Base-by-base conservation (phyloP, 2,888 invertebrate species). In the Epicampocera succincta region DNA sequence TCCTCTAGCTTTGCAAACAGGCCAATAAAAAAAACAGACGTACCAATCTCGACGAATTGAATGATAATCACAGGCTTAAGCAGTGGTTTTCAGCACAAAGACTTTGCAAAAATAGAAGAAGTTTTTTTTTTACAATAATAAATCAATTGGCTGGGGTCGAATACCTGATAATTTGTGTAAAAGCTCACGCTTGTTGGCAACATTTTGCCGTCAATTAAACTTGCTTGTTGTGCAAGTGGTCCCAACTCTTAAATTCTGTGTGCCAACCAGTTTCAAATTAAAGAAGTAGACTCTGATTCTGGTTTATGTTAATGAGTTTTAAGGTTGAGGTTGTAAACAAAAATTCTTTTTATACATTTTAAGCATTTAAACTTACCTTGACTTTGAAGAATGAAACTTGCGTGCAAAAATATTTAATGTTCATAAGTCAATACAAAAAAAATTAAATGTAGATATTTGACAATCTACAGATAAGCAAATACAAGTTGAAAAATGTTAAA, bases 101-200 rank as follows among this genome's bases (percentile, higher is more conserved):
- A n/a, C n/a, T n/a, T n/a, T n/a, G n/a, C n/a, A n/a, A n/a, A n/a
- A n/a, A n/a, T n/a, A n/a, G n/a, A n/a, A n/a, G n/a, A n/a, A n/a
- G n/a, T n/a, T n/a, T n/a, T n/a, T n/a, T n/a, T n/a, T n/a, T n/a
- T n/a, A n/a, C n/a, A n/a, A n/a, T n/a, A n/a, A n/a, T n/a, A 40
- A 54, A 56, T n/a, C 65, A 60, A 50, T 60, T 65, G 46, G 17
- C 38, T 52, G 42, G 52, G 78, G 72, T 78, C 71, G 71, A 71
- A 9, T 72, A 78, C 77, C 77, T 58, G 65, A 11, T 58, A 11
- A 56, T 46, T 44, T 25, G 11, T 29, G n/a, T 42, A 52, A 38
- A 17, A 33, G 21, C 11, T 75, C 71, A 48, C 13, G 46, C 38
- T 25, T 56, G 19, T 71, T 61, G 19, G 40, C 11, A n/a, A 1